Conservation (phyloP, 2,888 invertebrate species). For the Coecobrya sp. region DNA sequence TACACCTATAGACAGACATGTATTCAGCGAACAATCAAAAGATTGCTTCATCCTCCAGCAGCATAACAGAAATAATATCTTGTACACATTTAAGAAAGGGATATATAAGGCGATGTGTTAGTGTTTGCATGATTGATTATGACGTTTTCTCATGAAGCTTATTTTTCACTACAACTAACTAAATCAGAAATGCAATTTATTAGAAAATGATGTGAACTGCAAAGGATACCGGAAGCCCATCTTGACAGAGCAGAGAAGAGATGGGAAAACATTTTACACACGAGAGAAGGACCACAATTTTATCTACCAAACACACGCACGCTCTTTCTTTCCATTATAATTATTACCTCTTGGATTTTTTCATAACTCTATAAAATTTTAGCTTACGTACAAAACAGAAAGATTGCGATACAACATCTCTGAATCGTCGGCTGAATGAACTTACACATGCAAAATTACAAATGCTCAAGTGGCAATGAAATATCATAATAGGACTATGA, state of each 20-base stretch:
- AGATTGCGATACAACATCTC: constrained; percentile 61
- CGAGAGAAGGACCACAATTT: not conserved
- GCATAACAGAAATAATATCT: not conserved
- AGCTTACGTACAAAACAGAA: constrained; percentile 75
- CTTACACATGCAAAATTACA: constrained; percentile 64
- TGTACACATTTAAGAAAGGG: not conserved
- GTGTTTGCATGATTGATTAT: constrained; percentile 26
- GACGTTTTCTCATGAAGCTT: not conserved
- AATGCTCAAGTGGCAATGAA: constrained; percentile 61
- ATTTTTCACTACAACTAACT: not conserved
- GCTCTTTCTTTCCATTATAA: not conserved
- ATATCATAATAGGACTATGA: constrained; percentile 50
- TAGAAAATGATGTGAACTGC: not conserved
- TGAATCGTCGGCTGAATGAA: constrained; percentile 68
- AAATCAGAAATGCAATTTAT: not conserved
- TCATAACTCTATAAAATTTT: constrained; percentile 46
- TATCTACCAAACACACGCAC: not conserved
- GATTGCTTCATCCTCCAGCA: not conserved
- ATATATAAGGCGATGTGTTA: not conserved
- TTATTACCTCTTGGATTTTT: constrained; percentile 35
- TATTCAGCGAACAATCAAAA: constrained; percentile 19
- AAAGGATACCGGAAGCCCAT: constrained; percentile 55
- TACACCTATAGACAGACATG: not conserved
- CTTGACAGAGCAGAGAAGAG: constrained; percentile 20
- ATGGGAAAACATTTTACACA: not conserved